Base-by-base conservation (phyloP, 2,113 vertebrate genomes). In the Nannobrachium achirus region DNA sequence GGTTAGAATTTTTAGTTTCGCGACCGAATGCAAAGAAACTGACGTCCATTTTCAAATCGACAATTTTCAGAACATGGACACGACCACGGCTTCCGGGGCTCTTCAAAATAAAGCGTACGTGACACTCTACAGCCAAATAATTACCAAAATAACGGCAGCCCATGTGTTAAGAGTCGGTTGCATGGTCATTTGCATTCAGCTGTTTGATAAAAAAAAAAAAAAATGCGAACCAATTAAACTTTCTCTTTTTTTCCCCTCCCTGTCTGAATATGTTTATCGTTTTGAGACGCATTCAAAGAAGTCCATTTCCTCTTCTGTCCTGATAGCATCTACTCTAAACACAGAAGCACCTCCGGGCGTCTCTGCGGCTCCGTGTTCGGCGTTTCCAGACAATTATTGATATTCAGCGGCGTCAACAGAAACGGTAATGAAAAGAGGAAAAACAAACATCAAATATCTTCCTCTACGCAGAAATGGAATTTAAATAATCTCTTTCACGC, bases 201-300 rank as follows among this genome's bases (percentile, higher is more conserved):
- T 63, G 79, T 64, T 74, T 66, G 77, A 89, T 92, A 80, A 91
- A 89, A 88, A 89, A 88, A n/a, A n/a, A n/a, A n/a, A n/a, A n/a
- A n/a, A n/a, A n/a, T n/a, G 81, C 68, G 67, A 88, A 88, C 61
- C 71, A 87, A 89, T 87, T 88, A 73, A 87, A 80, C 74, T 41
- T 8, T 41, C 56, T 69, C 76, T 76, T 73, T 53, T 52, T 6
- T 46, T 15, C 41, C 69, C 51, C n/a, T n/a, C 1, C 10, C 48
- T 16, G 6, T 50, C 52, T 68, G 13, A 57, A 1, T 63, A 74
- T 59, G 64, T 67, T 66, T 58, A 66, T 82, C 39, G 0, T 33
- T n/a, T 18, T 3, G n/a, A 56, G 55, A 40, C 50, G 39, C 40
- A 74, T 72, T 84, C 63, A 80, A 69, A 81, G 63, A 76, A 59